Percentiles rank a stretch among this genome's conserved stretches.
Conservation (phyloP, 2,888 invertebrate genomes). For the Eilema griseolum region DNA sequence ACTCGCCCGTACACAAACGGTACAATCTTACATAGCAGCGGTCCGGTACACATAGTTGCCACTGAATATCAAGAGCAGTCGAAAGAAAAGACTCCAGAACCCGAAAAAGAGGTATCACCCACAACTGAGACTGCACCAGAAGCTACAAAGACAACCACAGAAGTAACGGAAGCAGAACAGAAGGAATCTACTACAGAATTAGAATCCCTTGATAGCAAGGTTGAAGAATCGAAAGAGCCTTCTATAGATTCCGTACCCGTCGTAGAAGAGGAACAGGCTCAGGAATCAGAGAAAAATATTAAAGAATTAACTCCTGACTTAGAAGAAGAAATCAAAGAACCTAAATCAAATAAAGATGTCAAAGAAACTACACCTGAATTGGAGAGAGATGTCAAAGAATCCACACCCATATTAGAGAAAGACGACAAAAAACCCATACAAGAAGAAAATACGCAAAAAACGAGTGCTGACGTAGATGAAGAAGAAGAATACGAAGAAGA, state of each 20-base stretch:
- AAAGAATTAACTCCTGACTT: not conserved
- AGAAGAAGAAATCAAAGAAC: slow-evolving; percentile 25
- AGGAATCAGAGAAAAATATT: slow-evolving; percentile 18
- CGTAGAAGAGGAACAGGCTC: slow-evolving; percentile 22
- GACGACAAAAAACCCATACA: slow-evolving; percentile 25
- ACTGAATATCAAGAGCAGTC: slow-evolving; percentile 72
- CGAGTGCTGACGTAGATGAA: slow-evolving; percentile 3
- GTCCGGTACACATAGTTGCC: slow-evolving; percentile 78
- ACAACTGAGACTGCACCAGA: slow-evolving; percentile 31
- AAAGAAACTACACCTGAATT: slow-evolving; percentile 26
- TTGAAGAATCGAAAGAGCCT: slow-evolving; percentile 30
- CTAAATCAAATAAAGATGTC: slow-evolving; percentile 10
- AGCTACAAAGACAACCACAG: slow-evolving; percentile 20
- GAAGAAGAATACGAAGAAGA: slow-evolving; percentile 3
- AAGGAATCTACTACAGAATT: slow-evolving; percentile 44
- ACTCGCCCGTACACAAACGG: slow-evolving; percentile 82
- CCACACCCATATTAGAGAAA: slow-evolving; percentile 12
- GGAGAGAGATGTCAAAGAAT: slow-evolving; percentile 29
- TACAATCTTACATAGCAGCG: slow-evolving; percentile 72
- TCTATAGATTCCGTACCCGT: slow-evolving; percentile 25
- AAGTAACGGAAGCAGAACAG: slow-evolving; percentile 23
- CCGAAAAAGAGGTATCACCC: slow-evolving; percentile 45
- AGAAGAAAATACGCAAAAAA: slow-evolving; percentile 22
- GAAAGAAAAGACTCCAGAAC: slow-evolving; percentile 63
- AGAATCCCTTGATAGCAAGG: slow-evolving; percentile 34